phyloP scores from a whole-genome alignment of 2,888 invertebrate species.

The Galeruca laticollis region DNA sequence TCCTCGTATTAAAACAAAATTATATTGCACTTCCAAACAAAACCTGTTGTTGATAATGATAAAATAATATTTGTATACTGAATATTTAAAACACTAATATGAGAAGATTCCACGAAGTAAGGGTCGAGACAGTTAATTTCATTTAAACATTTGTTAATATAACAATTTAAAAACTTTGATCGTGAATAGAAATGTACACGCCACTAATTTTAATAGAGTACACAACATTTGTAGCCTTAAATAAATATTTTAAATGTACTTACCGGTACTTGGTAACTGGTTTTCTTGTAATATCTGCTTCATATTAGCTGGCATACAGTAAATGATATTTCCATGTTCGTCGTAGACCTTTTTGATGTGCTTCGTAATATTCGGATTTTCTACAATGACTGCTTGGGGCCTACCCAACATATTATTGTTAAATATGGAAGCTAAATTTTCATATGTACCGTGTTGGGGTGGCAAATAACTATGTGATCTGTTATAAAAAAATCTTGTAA shows the following conservation, averaged over 20 bases:
- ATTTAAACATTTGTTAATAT: too few species aligned
- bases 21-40: too few species aligned
- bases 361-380: slow-evolving; percentile 72
- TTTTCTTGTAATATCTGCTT: slow-evolving; percentile 65
- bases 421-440: slow-evolving; percentile 76
- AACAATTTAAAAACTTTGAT: too few species aligned
- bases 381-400: slow-evolving; percentile 68
- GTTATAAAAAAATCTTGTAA: slow-evolving; percentile 13
- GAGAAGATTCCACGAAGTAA: too few species aligned
- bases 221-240: not conserved
- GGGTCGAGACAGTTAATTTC: too few species aligned
- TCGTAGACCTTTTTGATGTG: slow-evolving; percentile 74
- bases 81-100: too few species aligned
- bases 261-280: slow-evolving; percentile 62
- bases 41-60: too few species aligned
- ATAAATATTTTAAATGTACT: not conserved
- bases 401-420: slow-evolving; percentile 64
- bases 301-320: slow-evolving; percentile 72
- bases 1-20: too few species aligned
- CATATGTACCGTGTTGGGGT: slow-evolving; percentile 73
- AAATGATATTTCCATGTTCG: slow-evolving; percentile 74
- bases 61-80: too few species aligned
- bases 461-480: slow-evolving; percentile 64
- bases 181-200: too few species aligned
- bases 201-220: not conserved